Conservation (phyloP, 2,888 invertebrate species). For the Idaea aversata region DNA sequence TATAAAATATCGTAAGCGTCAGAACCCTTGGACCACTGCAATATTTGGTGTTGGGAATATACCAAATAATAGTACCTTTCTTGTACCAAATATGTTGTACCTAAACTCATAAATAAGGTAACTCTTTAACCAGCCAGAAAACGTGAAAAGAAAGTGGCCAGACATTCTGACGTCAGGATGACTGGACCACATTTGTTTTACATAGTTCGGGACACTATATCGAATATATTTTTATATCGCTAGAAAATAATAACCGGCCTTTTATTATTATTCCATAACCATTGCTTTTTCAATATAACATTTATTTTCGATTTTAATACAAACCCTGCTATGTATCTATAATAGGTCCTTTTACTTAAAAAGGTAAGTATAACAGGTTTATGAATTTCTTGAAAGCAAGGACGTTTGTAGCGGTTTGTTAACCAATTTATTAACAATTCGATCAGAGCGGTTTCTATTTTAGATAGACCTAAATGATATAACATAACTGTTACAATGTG, state of each 20-base stretch:
- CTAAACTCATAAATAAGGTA: no score
- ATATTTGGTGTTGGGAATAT: no score
- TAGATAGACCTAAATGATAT: neutral
- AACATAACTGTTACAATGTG: neutral
- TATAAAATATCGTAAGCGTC: conserved; percentile 18
- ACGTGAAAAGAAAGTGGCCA: no score
- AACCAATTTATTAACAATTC: conserved; percentile 35
- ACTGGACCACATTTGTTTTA: no score
- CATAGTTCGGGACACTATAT: no score
- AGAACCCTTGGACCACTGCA: no score
- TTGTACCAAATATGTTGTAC: no score
- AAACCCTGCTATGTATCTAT: neutral
- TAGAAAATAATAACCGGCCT: no score
- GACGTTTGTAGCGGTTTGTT: conserved; percentile 39
- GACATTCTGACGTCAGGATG: no score
- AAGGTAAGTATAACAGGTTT: conserved; percentile 1
- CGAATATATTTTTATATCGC: no score
- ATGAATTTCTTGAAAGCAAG: conserved; percentile 53
- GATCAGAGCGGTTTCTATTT: conserved; percentile 41
- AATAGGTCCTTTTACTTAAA: conserved; percentile 7
- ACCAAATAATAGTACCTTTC: no score
- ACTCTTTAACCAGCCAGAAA: no score
- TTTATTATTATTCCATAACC: neutral
- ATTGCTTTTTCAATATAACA: neutral
- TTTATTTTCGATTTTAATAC: neutral